These are phyloP conservation scores for Ceratosolen fusciceps DNA, from an alignment of 1,140 invertebrate species.

Conservation along the genomic window DNA sequence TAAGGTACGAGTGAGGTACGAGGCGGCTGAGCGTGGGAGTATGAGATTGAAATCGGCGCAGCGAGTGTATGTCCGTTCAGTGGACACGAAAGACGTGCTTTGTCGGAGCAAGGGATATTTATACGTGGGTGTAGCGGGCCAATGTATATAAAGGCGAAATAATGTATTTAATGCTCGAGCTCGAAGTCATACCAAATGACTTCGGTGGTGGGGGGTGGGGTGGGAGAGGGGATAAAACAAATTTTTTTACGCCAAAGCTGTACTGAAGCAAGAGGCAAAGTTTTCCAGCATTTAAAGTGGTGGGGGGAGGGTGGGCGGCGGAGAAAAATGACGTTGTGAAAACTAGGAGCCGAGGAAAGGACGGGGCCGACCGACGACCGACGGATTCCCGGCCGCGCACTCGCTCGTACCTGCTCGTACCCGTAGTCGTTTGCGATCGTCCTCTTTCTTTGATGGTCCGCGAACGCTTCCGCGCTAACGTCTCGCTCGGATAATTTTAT, in stretches of 20 bases:
- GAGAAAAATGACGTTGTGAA: slow-evolving; percentile 3
- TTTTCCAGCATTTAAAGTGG: background rate
- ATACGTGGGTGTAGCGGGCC: too few species aligned
- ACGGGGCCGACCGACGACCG: background rate
- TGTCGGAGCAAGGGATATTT: too few species aligned
- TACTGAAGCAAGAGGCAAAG: background rate
- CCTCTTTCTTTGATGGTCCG: slow-evolving; percentile 38
- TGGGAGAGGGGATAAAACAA: background rate
- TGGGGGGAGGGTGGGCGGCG: background rate
- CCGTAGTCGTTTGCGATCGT: background rate
- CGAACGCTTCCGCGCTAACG: slow-evolving; percentile 24
- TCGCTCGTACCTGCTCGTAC: too few species aligned
- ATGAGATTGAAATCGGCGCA: too few species aligned
- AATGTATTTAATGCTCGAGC: background rate
- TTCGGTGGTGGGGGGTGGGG: too few species aligned
- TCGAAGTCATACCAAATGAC: background rate
- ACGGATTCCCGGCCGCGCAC: background rate
- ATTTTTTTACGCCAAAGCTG: background rate
- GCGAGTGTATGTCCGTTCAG: too few species aligned
- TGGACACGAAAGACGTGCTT: too few species aligned
- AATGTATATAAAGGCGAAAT: too few species aligned
- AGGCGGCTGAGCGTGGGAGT: too few species aligned
- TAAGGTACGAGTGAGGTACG: too few species aligned
- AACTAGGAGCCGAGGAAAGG: background rate
- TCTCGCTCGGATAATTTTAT: slow-evolving; percentile 48